Evolutionary conservation across 2,797 vertebrate species (phyloP), one percentile per base, ranked within the genome.

Genomic region (Semotilus atromaculatus): DNA sequence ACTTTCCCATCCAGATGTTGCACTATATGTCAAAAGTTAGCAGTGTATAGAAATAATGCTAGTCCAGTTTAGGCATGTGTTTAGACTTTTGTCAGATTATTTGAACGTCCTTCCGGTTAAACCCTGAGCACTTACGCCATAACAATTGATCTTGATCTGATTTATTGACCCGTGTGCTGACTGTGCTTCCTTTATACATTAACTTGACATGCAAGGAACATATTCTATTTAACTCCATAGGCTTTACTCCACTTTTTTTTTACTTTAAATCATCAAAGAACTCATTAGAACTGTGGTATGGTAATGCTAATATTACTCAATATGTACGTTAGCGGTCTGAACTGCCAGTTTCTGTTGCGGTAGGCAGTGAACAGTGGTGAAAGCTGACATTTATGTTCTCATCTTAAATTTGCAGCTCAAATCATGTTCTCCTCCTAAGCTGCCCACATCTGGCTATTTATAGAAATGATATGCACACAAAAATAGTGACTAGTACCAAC

Each of bases 51-150:
- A 66, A 6, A n/a, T 8, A 75, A n/a, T 7, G 18, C 9, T 45
- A 4, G 26, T 72, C 26, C 53, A 29, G 31, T 81, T 81, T 81
- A 19, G 53, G 34, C 29, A 7, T 34, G 48, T 48, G 45, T 48
- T 48, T 48, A 48, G 45, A n/a, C 16, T 2, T 36, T 48, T 36
- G 26, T 18, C 53, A 60, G 36, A 23, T 8, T 26, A 48, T 75
- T 87, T 89, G 77, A 85, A 82, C 88, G 88, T 90, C 88, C 89
- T 90, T 83, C 81, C 45, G 40, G 72, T 67, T 76, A 38, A 75
- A 55, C 60, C 19, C 51, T 16, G 9, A n/a, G 36, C 62, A 58
- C 73, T 58, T 31, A 67, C 77, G 82, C 82, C 73, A 77, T 36
- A 82, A 45, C 66, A 68, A 34, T 68, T 77, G 34, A 84, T 68